Base-by-base conservation (phyloP, 2,797 vertebrate genomes). In the Coilia nasus region DNA sequence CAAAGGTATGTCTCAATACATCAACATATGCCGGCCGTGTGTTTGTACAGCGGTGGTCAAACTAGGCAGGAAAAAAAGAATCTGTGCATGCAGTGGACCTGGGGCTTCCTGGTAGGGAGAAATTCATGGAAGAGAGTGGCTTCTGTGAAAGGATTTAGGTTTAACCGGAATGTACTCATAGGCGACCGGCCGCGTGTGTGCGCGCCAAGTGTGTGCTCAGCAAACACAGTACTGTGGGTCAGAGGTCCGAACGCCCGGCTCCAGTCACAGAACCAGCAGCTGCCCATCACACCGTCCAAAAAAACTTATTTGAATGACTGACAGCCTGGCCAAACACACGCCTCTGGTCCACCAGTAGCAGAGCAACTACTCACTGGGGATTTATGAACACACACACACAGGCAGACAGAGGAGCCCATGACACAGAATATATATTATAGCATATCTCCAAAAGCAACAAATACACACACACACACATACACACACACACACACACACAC, bases 61-160 rank as follows among this genome's bases (percentile, higher is more conserved):
- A 86, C 28, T 6, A 60, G 25, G 17, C 83, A 84, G 86, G 83
- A 75, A 71, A 44, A 85, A 71, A 59, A 60, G 47, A 31, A 15
- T 19, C 67, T 78, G 60, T 82, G 85, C 75, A 81, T 78, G 56
- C 83, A 82, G 64, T 82, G 85, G 82, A 88, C 60, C 81, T 86
- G 25, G 81, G 83, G 85, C 86, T 91, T 86, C 87, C 62, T 86
- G 82, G 86, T 87, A 87, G 23, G 10, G 35, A 62, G 47, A 25
- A 81, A 83, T 93, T 93, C 89, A 83, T 57, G 86, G 94, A 91
- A 93, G 31, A 17, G 7, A 46, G 83, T 80, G 17, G 86, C 83
- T 93, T 93, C 92, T 90, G 84, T 90, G 92, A 93, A 94, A 81
- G 41, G 90, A 88, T 92, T 92, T 91, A 89, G 89, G 86, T 92